Percentiles rank a stretch among this genome's conserved stretches.
Evolutionary conservation across 2,888 invertebrate species (phyloP).

Genomic region (Andrena haemorrhoa): DNA sequence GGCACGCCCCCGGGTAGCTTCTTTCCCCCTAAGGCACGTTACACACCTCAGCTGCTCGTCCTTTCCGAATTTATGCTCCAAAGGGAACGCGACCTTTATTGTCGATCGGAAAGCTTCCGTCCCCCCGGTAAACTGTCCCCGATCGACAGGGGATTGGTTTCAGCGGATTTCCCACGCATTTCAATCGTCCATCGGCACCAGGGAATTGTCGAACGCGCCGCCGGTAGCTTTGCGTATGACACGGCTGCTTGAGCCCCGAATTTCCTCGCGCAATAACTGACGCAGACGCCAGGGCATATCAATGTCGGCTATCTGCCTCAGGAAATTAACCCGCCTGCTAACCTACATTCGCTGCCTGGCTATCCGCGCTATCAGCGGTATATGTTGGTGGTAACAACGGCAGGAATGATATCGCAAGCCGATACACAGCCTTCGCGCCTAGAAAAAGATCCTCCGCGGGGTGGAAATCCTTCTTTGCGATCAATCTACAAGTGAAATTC

Average conservation of each 20-base stretch:
- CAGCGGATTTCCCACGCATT: neutral
- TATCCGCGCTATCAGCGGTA: conserved; percentile 42
- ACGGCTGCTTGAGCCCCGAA: conserved; percentile 60
- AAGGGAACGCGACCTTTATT: no score
- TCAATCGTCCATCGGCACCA: conserved; percentile 15
- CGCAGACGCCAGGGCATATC: conserved; percentile 59
- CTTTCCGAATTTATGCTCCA: neutral
- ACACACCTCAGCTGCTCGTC: neutral
- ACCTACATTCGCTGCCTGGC: conserved; percentile 61
- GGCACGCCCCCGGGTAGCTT: no score
- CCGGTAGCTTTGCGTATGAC: conserved; percentile 29
- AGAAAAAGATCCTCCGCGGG: no score
- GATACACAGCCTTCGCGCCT: no score
- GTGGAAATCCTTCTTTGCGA: no score
- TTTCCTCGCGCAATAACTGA: conserved; percentile 62
- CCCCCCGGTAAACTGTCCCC: neutral
- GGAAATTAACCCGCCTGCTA: conserved; percentile 72
- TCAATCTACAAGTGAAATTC: no score
- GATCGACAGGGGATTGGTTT: neutral
- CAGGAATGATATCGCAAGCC: neutral
- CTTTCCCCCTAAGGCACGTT: neutral
- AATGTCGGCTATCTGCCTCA: conserved; percentile 62
- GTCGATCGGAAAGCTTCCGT: neutral
- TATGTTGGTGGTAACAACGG: conserved; percentile 17
- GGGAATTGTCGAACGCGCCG: conserved; percentile 15